These are phyloP conservation scores for Hydriomena furcata DNA, from an alignment of 2,888 invertebrate genomes.

Conservation along the genomic window DNA sequence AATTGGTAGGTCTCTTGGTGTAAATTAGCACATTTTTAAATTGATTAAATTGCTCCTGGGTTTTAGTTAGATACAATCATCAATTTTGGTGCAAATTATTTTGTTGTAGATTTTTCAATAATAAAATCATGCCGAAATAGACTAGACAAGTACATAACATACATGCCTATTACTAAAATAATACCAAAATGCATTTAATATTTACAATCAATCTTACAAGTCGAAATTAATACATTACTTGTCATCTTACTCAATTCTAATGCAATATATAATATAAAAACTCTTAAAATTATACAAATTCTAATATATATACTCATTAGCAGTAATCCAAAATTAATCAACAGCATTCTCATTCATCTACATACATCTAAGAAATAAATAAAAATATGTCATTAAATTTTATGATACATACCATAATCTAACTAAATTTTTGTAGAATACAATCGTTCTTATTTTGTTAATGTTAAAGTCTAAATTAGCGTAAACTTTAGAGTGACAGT, in stretches of 20 bases:
- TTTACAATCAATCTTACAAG: constrained; percentile 3
- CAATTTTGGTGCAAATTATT: constrained; percentile 1
- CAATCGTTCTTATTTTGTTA: no score
- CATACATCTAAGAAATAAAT: neutral
- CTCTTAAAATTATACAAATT: neutral
- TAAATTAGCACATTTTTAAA: constrained; percentile 19
- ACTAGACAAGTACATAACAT: constrained; percentile 18
- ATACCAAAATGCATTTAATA: constrained; percentile 9
- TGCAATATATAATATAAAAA: constrained; percentile 4
- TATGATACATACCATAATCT: no score
- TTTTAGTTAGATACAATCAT: constrained; percentile 4
- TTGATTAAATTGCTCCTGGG: constrained; percentile 3
- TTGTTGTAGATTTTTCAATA: neutral
- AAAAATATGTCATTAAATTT: neutral
- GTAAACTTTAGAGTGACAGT: no score
- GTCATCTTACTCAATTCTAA: no score
- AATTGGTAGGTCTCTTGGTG: constrained; percentile 14
- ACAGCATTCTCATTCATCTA: constrained; percentile 10
- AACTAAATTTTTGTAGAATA: no score
- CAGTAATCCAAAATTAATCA: constrained; percentile 2
- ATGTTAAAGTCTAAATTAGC: no score
- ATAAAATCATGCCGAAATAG: constrained; percentile 17
- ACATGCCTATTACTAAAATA: constrained; percentile 11
- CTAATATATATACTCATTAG: neutral
- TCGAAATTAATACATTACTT: neutral